phyloP scores from a whole-genome alignment of 1,140 invertebrate species.

The Listronotus bonariensis region DNA sequence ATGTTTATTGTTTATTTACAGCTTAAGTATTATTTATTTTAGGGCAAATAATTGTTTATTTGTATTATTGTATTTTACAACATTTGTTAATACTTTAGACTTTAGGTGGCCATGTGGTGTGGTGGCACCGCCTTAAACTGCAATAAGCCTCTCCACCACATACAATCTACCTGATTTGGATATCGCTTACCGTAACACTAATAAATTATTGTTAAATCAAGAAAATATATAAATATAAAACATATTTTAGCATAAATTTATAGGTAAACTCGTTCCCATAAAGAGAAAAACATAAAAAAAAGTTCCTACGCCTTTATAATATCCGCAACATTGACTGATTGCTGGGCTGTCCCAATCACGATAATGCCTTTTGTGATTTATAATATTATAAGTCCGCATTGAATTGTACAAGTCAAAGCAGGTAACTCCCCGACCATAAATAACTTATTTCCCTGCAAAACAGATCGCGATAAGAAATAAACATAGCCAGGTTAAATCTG shows the following conservation, averaged over 20 bases:
- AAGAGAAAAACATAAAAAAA: constrained; percentile 14
- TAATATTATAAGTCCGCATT: constrained; percentile 35
- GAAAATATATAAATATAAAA: neutral
- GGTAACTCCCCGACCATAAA: constrained; percentile 38
- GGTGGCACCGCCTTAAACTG: no score
- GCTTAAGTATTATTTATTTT: no score
- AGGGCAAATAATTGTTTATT: no score
- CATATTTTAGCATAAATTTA: constrained; percentile 18
- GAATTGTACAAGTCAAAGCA: constrained; percentile 39
- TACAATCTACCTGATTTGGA: no score
- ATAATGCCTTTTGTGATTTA: constrained; percentile 38
- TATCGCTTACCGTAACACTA: no score
- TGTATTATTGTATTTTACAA: no score
- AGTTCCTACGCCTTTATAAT: constrained; percentile 25
- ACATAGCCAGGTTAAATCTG: constrained; percentile 35
- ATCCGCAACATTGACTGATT: constrained; percentile 36
- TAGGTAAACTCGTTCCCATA: constrained; percentile 2
- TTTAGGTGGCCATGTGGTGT: no score
- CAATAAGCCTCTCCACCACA: no score
- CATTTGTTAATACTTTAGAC: no score
- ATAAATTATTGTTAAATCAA: no score
- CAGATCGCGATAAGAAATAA: constrained; percentile 37
- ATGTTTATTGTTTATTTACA: no score
- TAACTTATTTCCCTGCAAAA: constrained; percentile 36
- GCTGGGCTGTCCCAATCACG: constrained; percentile 39